Percentiles rank a stretch among this genome's conserved stretches.
phyloP scores from a whole-genome alignment of 92 coral and sea anemone genomes.

The Porites rus region DNA sequence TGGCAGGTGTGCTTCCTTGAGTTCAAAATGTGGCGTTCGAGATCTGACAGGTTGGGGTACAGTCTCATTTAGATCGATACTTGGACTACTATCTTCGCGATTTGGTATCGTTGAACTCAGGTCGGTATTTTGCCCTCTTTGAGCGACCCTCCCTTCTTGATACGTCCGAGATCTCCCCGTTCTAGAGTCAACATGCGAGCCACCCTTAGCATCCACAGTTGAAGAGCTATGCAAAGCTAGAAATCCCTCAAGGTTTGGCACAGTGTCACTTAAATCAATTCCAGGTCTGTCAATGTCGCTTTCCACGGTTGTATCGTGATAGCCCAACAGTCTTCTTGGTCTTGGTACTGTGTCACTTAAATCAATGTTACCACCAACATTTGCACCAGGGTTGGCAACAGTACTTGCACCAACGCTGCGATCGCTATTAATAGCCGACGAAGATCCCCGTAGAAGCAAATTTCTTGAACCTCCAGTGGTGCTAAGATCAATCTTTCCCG shows the following conservation, averaged over 20 bases:
- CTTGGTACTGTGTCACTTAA: conserved; percentile 17
- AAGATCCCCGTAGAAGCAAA: conserved; percentile 3
- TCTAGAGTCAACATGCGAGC: neutral
- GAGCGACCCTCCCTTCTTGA: neutral
- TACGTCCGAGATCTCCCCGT: conserved; percentile 2
- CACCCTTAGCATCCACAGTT: neutral
- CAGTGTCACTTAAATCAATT: conserved; percentile 46
- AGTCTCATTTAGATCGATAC: conserved; percentile 17
- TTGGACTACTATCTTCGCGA: neutral
- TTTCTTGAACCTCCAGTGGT: conserved; percentile 13
- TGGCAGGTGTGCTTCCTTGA: neutral
- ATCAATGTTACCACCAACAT: conserved; percentile 3
- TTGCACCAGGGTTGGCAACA: neutral
- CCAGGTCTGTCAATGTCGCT: neutral
- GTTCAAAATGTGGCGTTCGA: conserved; percentile 4
- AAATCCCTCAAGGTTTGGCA: conserved; percentile 27
- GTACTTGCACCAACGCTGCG: neutral
- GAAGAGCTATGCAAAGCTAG: conserved; percentile 32
- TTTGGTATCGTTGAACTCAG: neutral
- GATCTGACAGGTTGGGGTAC: conserved; percentile 2
- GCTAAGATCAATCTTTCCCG: conserved; percentile 20
- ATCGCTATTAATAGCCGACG: neutral
- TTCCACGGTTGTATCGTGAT: neutral
- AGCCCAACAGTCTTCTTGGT: neutral
- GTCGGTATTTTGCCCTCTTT: neutral